phyloP scores from a whole-genome alignment of 2,888 invertebrate species.

The Xestia ashworthii region DNA sequence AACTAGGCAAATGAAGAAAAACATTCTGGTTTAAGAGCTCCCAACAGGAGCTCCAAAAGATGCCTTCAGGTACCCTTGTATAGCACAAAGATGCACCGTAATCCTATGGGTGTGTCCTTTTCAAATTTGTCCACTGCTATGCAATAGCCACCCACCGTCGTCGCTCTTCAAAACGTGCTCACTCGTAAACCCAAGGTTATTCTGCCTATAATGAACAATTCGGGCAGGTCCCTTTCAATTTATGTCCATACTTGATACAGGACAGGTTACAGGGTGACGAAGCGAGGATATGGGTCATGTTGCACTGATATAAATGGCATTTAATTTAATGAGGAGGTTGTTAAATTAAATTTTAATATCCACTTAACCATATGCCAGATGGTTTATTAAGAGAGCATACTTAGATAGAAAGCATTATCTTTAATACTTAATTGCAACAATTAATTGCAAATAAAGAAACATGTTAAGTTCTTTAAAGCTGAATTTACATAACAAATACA shows the following conservation, averaged over 20 bases:
- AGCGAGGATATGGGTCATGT: background rate
- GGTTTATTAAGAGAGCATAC: too few relatives aligned
- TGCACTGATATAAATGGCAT: background rate
- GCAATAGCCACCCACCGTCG: background rate
- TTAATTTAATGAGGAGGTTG: background rate
- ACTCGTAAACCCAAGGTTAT: constrained; percentile 6
- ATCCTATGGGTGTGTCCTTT: constrained; percentile 9
- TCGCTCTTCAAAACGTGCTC: constrained; percentile 16
- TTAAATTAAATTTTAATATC: background rate
- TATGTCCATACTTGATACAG: constrained; percentile 45
- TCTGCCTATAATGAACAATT: background rate
- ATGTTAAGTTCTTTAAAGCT: constrained; percentile 11
- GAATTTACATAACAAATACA: constrained; percentile 43
- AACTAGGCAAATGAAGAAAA: background rate
- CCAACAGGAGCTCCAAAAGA: background rate
- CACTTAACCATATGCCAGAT: background rate
- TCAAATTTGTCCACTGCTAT: background rate
- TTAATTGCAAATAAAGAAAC: background rate
- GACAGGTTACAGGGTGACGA: background rate
- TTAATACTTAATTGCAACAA: background rate
- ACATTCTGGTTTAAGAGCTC: background rate
- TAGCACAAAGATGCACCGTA: constrained; percentile 6
- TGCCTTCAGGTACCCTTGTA: background rate
- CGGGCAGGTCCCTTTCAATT: constrained; percentile 11
- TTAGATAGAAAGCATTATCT: background rate